phyloP scores from a whole-genome alignment of 2,888 invertebrate genomes.

The Sisyra terminalis region DNA sequence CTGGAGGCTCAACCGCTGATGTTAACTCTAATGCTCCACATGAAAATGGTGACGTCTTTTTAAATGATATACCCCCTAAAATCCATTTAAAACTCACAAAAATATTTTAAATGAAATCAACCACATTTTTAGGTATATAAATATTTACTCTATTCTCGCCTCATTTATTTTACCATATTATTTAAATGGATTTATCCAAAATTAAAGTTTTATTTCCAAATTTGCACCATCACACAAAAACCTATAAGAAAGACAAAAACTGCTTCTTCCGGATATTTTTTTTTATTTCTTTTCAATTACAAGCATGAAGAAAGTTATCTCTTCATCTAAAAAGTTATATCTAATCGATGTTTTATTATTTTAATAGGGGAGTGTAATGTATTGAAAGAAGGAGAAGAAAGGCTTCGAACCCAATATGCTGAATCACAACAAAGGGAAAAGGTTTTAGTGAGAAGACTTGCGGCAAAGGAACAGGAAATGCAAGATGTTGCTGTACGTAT shows the following conservation, averaged over 20 bases:
- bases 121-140: no score
- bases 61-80: not conserved
- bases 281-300: no score
- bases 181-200: no score
- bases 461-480: slow-evolving; percentile 92
- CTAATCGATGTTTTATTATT: slow-evolving; percentile 8
- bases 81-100: no score
- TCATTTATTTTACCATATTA: no score
- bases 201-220: no score
- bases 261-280: no score
- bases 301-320: not conserved
- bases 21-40: slow-evolving; percentile 1
- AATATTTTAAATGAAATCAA: no score
- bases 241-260: no score
- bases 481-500: slow-evolving; percentile 85
- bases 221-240: no score
- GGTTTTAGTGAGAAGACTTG: slow-evolving; percentile 77
- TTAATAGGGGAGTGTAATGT: slow-evolving; percentile 52
- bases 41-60: slow-evolving; percentile 4
- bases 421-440: slow-evolving; percentile 86
- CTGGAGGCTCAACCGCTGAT: slow-evolving; percentile 4
- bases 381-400: slow-evolving; percentile 61
- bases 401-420: slow-evolving; percentile 60
- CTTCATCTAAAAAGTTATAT: not conserved
- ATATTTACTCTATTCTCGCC: no score